A percentile compares a stretch with the other conserved stretches of the same genome.
phyloP scores from a whole-genome alignment of 1,140 invertebrate genomes.

The Panagrolaimus sp. region DNA sequence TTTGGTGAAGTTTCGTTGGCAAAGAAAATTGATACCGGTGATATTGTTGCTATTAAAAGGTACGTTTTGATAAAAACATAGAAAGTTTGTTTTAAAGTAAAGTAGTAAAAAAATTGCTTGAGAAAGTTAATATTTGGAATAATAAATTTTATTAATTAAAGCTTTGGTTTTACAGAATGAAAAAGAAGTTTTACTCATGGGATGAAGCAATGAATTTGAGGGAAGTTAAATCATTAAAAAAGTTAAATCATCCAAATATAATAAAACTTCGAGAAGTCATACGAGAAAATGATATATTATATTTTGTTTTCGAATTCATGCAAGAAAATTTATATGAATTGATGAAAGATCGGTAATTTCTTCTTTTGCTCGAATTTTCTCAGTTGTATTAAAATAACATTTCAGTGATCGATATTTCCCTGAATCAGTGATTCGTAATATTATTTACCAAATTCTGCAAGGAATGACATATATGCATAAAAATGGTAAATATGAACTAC shows the following conservation, averaged over 20 bases:
- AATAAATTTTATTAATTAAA: too few species aligned
- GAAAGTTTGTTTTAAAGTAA: not conserved
- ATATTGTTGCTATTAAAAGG: constrained; percentile 96
- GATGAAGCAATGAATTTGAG: constrained; percentile 96
- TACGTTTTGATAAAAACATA: constrained; percentile 57
- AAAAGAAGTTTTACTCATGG: constrained; percentile 98
- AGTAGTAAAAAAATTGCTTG: too few species aligned
- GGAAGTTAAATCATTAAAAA: constrained; percentile 97
- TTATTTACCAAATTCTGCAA: constrained; percentile 88
- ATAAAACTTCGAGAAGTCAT: constrained; percentile 98
- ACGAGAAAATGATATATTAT: constrained; percentile 92
- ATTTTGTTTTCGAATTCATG: constrained; percentile 99
- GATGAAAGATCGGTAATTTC: constrained; percentile 82
- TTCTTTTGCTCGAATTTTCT: not conserved
- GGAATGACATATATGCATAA: constrained; percentile 97
- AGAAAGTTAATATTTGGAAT: too few species aligned
- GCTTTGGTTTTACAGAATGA: constrained; percentile 72
- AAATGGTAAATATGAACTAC: constrained; percentile 63
- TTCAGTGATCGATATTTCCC: constrained; percentile 78
- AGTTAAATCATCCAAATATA: constrained; percentile 94
- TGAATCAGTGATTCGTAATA: constrained; percentile 85
- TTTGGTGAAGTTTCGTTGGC: constrained; percentile 94
- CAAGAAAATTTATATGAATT: constrained; percentile 98
- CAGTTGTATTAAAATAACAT: constrained; percentile 10
- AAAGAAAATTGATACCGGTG: constrained; percentile 86